Base-by-base conservation (phyloP, 1,140 invertebrate species). In the Ctenoplectra terminalis region DNA sequence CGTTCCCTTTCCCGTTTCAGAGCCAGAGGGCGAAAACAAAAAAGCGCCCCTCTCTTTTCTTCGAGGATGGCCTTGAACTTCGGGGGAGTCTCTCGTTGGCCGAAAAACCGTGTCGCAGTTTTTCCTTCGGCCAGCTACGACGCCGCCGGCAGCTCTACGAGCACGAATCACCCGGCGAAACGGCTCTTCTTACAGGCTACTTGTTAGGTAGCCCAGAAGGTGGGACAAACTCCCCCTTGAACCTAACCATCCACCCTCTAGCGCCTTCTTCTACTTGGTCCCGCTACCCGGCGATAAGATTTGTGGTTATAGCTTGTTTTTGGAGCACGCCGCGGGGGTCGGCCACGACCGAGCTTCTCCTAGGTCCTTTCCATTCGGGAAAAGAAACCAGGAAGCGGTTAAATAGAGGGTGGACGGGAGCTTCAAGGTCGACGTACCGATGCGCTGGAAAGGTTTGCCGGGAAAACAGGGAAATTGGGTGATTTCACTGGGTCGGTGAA, bases 101-200 rank as follows among this genome's bases (percentile, higher is more conserved):
- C 90, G 90, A 91, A 91, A 91, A 91, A 91, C 83, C 86, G 86
- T 90, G 90, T 91, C 90, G 87, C 80, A 87, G 89, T 91, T 91
- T 91, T 91, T 91, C 90, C 86, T 70, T 61, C 67, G 82, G 85
- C 61, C 84, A 86, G 87, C 81, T 70, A 85, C 83, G 82, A 84
- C 81, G 71, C 66, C 85, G 71, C 60, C 85, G 81, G 82, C 72
- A 78, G 81, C 87, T 88, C 83, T 76, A 76, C 87, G 82, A 89
- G 88, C 87, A 84, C 87, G 87, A 89, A 87, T 89, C 89, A 88
- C 88, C 88, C 83, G 86, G 88, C 86, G 88, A 89, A 89, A 89
- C 88, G 88, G 88, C 83, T 85, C 88, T 91, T 91, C 90, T 91
- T 91, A 91, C 88, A 85, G 85, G 87, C 90, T 90, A 91, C 90